A percentile compares a stretch with the other conserved stretches of the same genome.
Evolutionary conservation across 2,888 invertebrate species (phyloP).

Genomic region (Pseudococcus jackbeardsleyi): DNA sequence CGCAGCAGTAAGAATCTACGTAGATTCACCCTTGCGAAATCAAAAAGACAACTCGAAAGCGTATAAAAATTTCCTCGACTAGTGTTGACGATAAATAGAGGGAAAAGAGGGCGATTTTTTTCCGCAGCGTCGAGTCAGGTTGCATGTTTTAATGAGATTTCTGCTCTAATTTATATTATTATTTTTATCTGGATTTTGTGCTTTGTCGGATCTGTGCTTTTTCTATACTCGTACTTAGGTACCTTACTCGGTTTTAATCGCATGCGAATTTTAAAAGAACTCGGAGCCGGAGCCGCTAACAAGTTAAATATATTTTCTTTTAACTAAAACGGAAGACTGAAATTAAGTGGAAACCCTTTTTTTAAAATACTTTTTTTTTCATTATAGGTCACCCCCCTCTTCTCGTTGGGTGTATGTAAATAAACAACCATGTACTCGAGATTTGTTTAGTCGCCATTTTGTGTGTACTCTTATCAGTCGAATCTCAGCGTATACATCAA

Average conservation of each 20-base stretch:
- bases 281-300: slow-evolving; percentile 35
- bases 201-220: slow-evolving; percentile 39
- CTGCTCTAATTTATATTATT: slow-evolving; percentile 58
- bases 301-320: slow-evolving; percentile 60
- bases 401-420: slow-evolving; percentile 16
- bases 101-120: slow-evolving; percentile 1
- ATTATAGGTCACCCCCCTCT: neutral
- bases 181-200: slow-evolving; percentile 58
- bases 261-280: slow-evolving; percentile 53
- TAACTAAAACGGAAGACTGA: slow-evolving; percentile 55
- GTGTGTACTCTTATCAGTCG: neutral
- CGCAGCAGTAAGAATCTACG: neutral
- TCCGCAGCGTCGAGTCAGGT: slow-evolving; percentile 23
- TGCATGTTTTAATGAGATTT: slow-evolving; percentile 58
- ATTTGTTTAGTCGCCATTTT: slow-evolving; percentile 51
- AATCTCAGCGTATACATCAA: slow-evolving; percentile 14
- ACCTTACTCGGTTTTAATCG: slow-evolving; percentile 16
- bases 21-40: slow-evolving; percentile 44
- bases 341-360: slow-evolving; percentile 55
- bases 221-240: neutral
- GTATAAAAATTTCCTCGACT: slow-evolving; percentile 38
- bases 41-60: slow-evolving; percentile 48
- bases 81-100: slow-evolving; percentile 21
- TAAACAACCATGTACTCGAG: slow-evolving; percentile 44
- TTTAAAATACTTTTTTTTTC: slow-evolving; percentile 16